Evolutionary conservation across 1,140 invertebrate species (phyloP).

Genomic region (Paraescarpia echinospica): DNA sequence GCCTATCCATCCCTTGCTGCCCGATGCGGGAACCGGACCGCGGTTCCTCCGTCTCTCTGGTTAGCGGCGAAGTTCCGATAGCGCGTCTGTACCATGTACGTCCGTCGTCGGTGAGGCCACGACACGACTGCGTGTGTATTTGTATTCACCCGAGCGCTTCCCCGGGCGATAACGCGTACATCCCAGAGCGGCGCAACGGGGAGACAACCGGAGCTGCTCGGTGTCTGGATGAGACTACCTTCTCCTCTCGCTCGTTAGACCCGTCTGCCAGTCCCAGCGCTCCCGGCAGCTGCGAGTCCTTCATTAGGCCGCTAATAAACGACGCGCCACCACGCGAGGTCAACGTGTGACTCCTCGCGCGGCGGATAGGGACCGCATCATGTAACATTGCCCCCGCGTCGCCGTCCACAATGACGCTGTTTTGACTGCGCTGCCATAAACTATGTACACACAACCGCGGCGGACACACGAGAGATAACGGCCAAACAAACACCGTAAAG

Average conservation of each 20-base stretch:
- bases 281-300: background rate
- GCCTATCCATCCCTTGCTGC: background rate
- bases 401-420: background rate
- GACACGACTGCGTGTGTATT: background rate
- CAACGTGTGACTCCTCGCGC: background rate
- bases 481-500: background rate
- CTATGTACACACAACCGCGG: background rate
- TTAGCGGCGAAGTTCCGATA: background rate
- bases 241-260: background rate
- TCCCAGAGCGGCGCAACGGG: background rate
- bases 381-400: background rate
- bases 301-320: background rate
- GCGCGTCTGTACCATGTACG: background rate
- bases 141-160: background rate
- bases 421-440: background rate
- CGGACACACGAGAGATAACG: background rate
- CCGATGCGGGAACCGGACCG: background rate
- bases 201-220: background rate
- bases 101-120: background rate
- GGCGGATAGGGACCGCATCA: background rate
- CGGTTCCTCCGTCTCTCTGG: background rate
- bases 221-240: background rate
- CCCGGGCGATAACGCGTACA: background rate
- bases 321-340: background rate
- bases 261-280: no score